These are phyloP conservation scores for Drosophila nigromelanica DNA, from an alignment of 1,140 invertebrate genomes.

Conservation along the genomic window DNA sequence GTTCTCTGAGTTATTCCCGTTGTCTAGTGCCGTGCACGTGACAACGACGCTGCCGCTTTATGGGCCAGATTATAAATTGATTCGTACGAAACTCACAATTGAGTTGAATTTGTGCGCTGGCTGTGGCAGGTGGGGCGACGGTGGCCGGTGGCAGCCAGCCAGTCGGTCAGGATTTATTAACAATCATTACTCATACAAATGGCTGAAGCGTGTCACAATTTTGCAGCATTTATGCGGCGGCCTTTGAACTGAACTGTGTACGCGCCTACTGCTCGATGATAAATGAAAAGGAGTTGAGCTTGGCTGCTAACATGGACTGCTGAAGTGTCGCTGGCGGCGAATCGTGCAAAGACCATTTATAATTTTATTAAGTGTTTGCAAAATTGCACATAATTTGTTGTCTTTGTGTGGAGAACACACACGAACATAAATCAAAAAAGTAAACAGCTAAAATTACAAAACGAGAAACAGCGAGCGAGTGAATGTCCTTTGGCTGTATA, in stretches of 20 bases:
- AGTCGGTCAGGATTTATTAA: slow-evolving; percentile 69
- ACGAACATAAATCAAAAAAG: slow-evolving; percentile 61
- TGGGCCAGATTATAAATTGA: slow-evolving; percentile 76
- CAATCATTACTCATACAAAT: slow-evolving; percentile 83
- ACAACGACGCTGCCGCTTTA: slow-evolving; percentile 65
- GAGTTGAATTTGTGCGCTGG: slow-evolving; percentile 71
- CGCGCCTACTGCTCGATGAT: slow-evolving; percentile 59
- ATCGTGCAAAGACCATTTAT: slow-evolving; percentile 78
- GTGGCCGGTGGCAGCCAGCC: background rate
- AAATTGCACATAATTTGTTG: slow-evolving; percentile 83
- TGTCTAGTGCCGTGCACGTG: slow-evolving; percentile 63
- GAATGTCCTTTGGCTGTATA: background rate
- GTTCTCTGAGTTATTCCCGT: slow-evolving; percentile 30
- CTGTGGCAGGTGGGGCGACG: background rate
- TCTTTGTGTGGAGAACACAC: slow-evolving; percentile 57
- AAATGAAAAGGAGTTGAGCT: slow-evolving; percentile 74
- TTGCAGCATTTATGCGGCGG: slow-evolving; percentile 78
- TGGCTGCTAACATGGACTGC: slow-evolving; percentile 3
- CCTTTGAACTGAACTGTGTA: slow-evolving; percentile 76
- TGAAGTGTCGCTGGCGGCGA: slow-evolving; percentile 41
- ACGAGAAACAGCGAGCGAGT: background rate
- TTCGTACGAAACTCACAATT: slow-evolving; percentile 79
- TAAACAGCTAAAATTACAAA: slow-evolving; percentile 46
- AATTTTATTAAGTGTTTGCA: slow-evolving; percentile 82
- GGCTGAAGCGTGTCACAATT: slow-evolving; percentile 82